Percentiles rank a stretch among this genome's conserved stretches.
These are phyloP conservation scores for Lindbergichthys nudifrons DNA, from an alignment of 2,797 vertebrate genomes.

Conservation along the genomic window DNA sequence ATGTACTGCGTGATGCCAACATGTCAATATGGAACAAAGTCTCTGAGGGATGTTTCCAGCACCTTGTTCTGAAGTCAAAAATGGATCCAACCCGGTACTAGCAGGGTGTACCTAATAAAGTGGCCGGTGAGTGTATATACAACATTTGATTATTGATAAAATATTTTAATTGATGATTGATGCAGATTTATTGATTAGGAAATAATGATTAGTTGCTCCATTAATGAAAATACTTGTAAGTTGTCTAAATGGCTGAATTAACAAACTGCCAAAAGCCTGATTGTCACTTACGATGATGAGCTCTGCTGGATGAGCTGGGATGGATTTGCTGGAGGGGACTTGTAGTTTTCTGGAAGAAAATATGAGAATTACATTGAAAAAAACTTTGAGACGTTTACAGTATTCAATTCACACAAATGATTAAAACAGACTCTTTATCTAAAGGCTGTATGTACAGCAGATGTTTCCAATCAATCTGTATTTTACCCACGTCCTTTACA, in stretches of 20 bases:
- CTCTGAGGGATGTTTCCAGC: too few relatives aligned
- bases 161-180: too few relatives aligned
- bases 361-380: not conserved
- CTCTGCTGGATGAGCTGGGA: slow-evolving; percentile 75
- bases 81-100: too few relatives aligned
- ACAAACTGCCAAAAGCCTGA: not conserved
- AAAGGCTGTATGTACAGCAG: not conserved
- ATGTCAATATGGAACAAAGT: too few relatives aligned
- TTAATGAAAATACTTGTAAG: not conserved
- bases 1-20: too few relatives aligned
- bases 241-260: not conserved
- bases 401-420: not conserved
- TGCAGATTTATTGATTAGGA: not conserved
- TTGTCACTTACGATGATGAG: slow-evolving; percentile 87
- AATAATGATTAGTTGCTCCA: not conserved
- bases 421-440: not conserved
- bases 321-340: slow-evolving; percentile 76
- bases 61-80: too few relatives aligned
- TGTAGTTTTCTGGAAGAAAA: slow-evolving; percentile 80
- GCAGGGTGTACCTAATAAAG: too few relatives aligned
- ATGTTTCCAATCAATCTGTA: not conserved
- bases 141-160: too few relatives aligned
- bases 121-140: too few relatives aligned
- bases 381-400: too few relatives aligned
- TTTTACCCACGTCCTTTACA: not conserved